Evolutionary conservation across 2,797 vertebrate genomes (phyloP), one percentile per base, ranked within the genome.

Genomic region (Acanthiza pusilla): DNA sequence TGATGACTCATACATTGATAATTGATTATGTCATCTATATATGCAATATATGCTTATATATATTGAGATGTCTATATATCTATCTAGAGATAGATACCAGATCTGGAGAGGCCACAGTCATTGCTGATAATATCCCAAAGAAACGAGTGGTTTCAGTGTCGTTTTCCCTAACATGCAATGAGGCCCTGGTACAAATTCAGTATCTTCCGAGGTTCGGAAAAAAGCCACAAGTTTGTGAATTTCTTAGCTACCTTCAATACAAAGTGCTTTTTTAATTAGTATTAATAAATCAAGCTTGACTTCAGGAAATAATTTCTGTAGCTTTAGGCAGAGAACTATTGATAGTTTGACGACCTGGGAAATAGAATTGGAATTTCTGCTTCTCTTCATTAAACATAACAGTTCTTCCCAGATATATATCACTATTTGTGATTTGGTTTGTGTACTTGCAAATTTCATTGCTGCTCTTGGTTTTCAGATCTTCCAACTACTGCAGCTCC

Each of bases 401-500:
- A n/a, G 4, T 25, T 53, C n/a, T 58, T n/a, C 29, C 26, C n/a
- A 40, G 36, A 51, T 48, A 71, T 32, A 0, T 38, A 16, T 45
- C 45, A 29, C 23, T 30, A 23, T 70, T 62, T 84, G 25, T 61
- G 17, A 79, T 57, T 63, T 85, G 32, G 42, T 88, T 61, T 85
- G 32, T 58, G 65, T 40, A 40, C 10, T 67, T 51, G 21, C 32
- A 55, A 29, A 65, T 81, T 26, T 61, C 53, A n/a, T 22, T 26
- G 6, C 12, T 91, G 65, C 53, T 80, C 11, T 91, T 88, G 75
- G 40, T 87, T 93, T 96, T 85, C 60, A 98, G 97, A 97, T 29
- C 96, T 96, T 95, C 97, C 97, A 94, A 67, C 94, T 91, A 96
- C 97, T 96, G 96, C 97, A 92, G 20, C 96, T 58, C 93, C 97